Evolutionary conservation across 2,113 vertebrate genomes (phyloP).

Genomic region (Oriolus oriolus): DNA sequence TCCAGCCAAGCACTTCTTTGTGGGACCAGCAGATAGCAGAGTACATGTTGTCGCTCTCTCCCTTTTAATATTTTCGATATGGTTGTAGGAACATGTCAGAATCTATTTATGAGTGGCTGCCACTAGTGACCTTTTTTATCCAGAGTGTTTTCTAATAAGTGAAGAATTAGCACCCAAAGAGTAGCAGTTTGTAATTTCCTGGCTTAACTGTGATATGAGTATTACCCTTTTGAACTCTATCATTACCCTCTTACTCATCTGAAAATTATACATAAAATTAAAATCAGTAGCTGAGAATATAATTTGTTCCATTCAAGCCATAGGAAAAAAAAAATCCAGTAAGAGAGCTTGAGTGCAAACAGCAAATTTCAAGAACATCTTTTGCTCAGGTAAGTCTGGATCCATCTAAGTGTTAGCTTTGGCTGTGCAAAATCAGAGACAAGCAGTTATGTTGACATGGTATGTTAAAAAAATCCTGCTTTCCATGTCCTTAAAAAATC

Average conservation of each 20-base stretch:
- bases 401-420: background rate
- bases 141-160: constrained; percentile 25
- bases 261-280: constrained; percentile 43
- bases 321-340: background rate
- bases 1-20: background rate
- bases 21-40: background rate
- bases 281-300: constrained; percentile 5
- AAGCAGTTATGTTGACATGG: background rate
- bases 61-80: background rate
- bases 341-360: background rate
- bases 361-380: background rate
- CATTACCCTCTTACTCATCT: constrained; percentile 35
- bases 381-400: background rate
- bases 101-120: background rate
- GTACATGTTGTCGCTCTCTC: background rate
- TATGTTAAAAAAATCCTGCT: background rate
- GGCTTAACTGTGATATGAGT: constrained; percentile 12
- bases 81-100: background rate
- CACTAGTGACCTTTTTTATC: background rate
- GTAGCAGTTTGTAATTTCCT: constrained; percentile 30
- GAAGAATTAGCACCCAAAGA: constrained; percentile 7
- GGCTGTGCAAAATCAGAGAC: background rate
- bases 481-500: background rate
- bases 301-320: background rate
- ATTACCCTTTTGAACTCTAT: constrained; percentile 44